Percentiles rank a stretch among this genome's conserved stretches.
Evolutionary conservation across 2,797 vertebrate species (phyloP).

Genomic region (Margarornis squamiger): DNA sequence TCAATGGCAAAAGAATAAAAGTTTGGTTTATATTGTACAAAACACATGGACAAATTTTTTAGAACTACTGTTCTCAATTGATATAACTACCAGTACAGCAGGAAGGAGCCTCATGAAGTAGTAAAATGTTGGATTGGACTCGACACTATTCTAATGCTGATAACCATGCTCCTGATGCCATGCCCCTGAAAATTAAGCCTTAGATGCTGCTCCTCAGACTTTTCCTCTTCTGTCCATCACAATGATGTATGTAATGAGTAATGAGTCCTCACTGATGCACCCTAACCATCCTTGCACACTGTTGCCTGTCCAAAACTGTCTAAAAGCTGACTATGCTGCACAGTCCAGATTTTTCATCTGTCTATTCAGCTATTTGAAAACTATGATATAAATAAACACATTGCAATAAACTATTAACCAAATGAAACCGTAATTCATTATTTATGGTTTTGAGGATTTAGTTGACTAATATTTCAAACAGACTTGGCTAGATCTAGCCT

Average conservation of each 20-base stretch:
- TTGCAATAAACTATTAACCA: not conserved
- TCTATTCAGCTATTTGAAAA: not conserved
- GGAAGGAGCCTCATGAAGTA: not conserved
- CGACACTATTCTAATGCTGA: not conserved
- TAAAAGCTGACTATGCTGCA: not conserved
- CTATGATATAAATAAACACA: not conserved
- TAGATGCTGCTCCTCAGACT: not conserved
- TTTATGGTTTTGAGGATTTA: not conserved
- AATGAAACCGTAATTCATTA: not conserved
- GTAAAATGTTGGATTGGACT: not conserved
- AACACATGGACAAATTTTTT: rapidly evolving
- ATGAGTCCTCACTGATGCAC: not conserved
- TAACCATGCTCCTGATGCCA: not conserved
- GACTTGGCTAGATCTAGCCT: not conserved
- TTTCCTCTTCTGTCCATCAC: not conserved
- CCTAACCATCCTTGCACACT: not conserved
- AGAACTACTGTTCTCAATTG: not conserved
- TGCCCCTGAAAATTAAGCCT: not conserved
- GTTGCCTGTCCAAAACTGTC: not conserved
- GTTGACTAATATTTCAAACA: not conserved
- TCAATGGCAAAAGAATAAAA: not conserved
- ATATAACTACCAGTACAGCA: not conserved
- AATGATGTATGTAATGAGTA: not conserved
- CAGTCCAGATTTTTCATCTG: not conserved
- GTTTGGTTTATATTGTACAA: not conserved